These are phyloP conservation scores for Hydractinia symbiolongicarpus DNA, from an alignment of 30 jellyfish, hydroid and myxozoan genomes.

Conservation along the genomic window DNA sequence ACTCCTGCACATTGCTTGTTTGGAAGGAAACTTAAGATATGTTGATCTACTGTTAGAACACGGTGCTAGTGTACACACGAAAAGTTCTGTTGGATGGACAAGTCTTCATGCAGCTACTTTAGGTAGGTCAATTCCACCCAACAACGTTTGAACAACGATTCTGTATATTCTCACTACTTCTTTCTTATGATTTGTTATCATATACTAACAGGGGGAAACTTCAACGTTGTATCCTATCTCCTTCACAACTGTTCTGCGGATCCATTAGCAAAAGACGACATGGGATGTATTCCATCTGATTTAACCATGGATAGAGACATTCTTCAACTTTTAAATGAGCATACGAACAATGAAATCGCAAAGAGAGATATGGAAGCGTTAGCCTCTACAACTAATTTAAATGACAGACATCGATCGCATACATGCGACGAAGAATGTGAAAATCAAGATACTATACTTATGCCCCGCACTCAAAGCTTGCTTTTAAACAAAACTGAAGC, in stretches of 20 bases:
- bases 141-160: not conserved
- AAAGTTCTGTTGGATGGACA: constrained; percentile 86
- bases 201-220: constrained; percentile 30
- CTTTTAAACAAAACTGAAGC: constrained; percentile 9
- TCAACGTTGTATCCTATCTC: constrained; percentile 45
- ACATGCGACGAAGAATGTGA: not conserved
- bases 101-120: constrained; percentile 71
- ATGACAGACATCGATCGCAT: constrained; percentile 1
- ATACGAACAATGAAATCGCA: not conserved
- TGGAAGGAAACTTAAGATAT: constrained; percentile 43
- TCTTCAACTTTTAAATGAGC: constrained; percentile 1
- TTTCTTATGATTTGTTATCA: not conserved
- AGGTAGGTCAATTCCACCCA: not conserved
- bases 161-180: not conserved
- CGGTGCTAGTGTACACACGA: constrained; percentile 51
- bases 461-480: not conserved
- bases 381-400: not conserved
- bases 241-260: constrained; percentile 53
- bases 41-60: constrained; percentile 38
- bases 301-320: constrained; percentile 42
- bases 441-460: not conserved
- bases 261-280: constrained; percentile 54
- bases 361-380: constrained; percentile 4
- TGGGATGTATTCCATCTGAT: constrained; percentile 70
- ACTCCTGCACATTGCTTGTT: constrained; percentile 64